These are phyloP conservation scores for Glyptemys insculpta DNA, from an alignment of 2,797 vertebrate genomes.

Conservation along the genomic window DNA sequence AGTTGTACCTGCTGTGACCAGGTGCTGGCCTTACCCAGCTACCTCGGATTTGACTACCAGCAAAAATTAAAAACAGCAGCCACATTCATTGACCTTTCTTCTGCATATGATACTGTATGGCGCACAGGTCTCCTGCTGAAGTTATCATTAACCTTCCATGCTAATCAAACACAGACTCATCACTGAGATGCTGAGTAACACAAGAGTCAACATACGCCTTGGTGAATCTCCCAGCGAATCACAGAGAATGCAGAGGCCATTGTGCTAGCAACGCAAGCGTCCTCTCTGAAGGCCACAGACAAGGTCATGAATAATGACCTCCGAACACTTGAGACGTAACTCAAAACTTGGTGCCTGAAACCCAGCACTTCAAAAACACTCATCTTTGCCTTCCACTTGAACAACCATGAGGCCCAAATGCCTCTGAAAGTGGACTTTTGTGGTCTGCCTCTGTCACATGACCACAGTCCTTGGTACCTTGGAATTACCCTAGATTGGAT, in stretches of 20 bases:
- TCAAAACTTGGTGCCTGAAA: background rate
- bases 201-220: background rate
- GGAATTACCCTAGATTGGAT: background rate
- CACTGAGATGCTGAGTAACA: background rate
- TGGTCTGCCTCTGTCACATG: background rate
- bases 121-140: no score
- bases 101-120: no score
- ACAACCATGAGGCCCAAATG: background rate
- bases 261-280: no score
- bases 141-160: no score
- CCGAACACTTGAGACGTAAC: background rate
- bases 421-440: background rate
- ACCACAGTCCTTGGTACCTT: background rate
- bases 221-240: background rate
- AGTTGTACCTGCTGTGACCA: no score
- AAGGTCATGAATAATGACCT: background rate
- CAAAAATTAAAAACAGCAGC: no score
- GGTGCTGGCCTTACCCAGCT: no score
- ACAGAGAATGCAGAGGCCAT: background rate
- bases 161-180: background rate
- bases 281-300: background rate
- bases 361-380: background rate
- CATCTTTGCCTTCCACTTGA: background rate
- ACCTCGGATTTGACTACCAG: no score
- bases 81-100: no score